Evolutionary conservation across 2,797 vertebrate genomes (phyloP).

Genomic region (Vireo griseus): DNA sequence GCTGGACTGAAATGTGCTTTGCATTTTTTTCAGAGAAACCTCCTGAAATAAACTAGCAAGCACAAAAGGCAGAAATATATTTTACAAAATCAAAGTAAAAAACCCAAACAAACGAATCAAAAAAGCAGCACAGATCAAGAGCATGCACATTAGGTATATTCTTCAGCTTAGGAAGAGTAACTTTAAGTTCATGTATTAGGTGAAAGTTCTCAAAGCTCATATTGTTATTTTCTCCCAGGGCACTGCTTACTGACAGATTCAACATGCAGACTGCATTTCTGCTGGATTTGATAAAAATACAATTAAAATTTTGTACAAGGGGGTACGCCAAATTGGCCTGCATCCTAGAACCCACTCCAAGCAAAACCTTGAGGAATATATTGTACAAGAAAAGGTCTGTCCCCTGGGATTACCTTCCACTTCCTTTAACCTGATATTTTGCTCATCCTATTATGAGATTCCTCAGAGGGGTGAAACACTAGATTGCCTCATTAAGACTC

Average conservation of each 20-base stretch:
- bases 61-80: not conserved
- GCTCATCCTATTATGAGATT: constrained; percentile 76
- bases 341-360: constrained; percentile 73
- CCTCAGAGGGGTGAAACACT: constrained; percentile 75
- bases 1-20: not conserved
- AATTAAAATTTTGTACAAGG: constrained; percentile 72
- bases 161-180: not conserved
- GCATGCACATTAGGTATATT: not conserved
- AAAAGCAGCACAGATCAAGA: not conserved
- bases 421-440: constrained; percentile 77
- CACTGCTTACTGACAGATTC: constrained; percentile 55
- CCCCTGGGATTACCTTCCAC: constrained; percentile 69
- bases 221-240: constrained; percentile 15
- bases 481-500: constrained; percentile 80
- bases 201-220: constrained; percentile 40
- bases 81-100: not conserved
- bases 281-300: constrained; percentile 74
- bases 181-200: constrained; percentile 3
- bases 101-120: not conserved
- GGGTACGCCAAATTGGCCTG: constrained; percentile 73
- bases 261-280: constrained; percentile 67
- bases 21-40: not conserved
- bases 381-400: constrained; percentile 62
- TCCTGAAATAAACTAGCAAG: not conserved
- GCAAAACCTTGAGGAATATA: constrained; percentile 74